Percentiles rank a stretch among this genome's conserved stretches.
Conservation (phyloP, 2,888 invertebrate species). For the Deilephila elpenor region DNA sequence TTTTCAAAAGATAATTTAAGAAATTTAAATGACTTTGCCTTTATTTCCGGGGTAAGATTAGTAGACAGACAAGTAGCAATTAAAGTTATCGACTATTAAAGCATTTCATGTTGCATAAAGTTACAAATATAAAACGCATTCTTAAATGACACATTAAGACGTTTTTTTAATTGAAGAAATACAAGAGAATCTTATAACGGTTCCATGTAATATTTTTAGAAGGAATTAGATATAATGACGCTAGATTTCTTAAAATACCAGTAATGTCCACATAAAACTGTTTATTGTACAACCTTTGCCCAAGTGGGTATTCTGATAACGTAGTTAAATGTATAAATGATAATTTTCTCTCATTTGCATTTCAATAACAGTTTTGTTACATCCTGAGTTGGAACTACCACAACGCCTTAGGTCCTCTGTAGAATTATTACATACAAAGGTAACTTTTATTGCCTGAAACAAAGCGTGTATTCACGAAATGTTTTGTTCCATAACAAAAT, state of each 20-base stretch:
- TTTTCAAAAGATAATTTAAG: neutral
- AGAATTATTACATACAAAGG: neutral
- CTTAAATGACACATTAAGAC: too few species aligned
- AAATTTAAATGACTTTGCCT: neutral
- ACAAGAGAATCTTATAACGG: too few species aligned
- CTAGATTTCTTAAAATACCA: too few species aligned
- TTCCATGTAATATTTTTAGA: too few species aligned
- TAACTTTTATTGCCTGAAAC: neutral
- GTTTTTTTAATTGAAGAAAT: too few species aligned
- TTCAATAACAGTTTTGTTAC: neutral
- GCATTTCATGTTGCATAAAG: too few species aligned
- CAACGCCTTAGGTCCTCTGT: slow-evolving; percentile 6
- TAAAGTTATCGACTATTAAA: neutral
- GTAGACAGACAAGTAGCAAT: neutral
- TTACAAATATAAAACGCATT: too few species aligned
- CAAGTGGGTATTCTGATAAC: neutral
- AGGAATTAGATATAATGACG: too few species aligned
- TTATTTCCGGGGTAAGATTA: neutral
- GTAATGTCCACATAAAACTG: neutral
- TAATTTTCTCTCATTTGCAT: neutral
- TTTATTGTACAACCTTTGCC: neutral
- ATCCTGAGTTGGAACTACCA: neutral
- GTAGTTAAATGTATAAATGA: neutral
- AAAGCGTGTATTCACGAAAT: slow-evolving; percentile 5
- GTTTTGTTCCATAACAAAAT: slow-evolving; percentile 14